Evolutionary conservation across 1,140 invertebrate species (phyloP), one percentile per base, ranked within the genome.

Genomic region (Protaetia brevitarsis): DNA sequence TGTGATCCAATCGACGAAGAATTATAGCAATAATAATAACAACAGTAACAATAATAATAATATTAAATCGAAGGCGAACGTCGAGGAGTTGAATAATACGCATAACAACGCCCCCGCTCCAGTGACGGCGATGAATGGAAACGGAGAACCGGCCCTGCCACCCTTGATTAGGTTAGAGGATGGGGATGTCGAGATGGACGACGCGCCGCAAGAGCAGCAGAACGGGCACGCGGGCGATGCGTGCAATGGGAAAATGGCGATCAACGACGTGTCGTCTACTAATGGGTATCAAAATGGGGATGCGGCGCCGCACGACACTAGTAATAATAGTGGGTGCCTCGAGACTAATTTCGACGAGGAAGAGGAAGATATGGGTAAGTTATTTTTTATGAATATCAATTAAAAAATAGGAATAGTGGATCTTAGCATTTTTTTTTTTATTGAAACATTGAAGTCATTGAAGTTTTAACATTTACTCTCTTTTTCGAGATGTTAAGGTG

Each of bases 1-100:
- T 65, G 87, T 90, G 36, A 89, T 89, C 74, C 88, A 90, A 77
- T 89, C 88, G 64, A 89, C 88, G 51, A 89, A 89, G 81, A 79
- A 82, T 62, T 86, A 84, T 76, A 81, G 79, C 45, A 84, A 82
- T 74, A 77, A 81, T 75, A 77, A 81, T 62, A 75, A n/a, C 77
- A 63, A 70, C 72, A 66, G 66, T 60, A 26, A 30, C 59, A n/a
- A 11, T 11, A 37, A 11, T 37, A 37, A 11, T 37, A 37, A n/a
- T n/a, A n/a, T n/a, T n/a, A n/a, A n/a, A n/a, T n/a, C n/a, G n/a
- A 37, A 10, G 41, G 41, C 3, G 37, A 69, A 58, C 30, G 59
- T 66, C 34, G 65, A 63, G n/a, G 65, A 66, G 57, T 41, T 62
- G 27, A 66, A 66, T 34, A 11, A 19, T 19, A 86, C 81, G 71